phyloP scores from a whole-genome alignment of 2,797 vertebrate genomes.

The Scarus forsteni region DNA sequence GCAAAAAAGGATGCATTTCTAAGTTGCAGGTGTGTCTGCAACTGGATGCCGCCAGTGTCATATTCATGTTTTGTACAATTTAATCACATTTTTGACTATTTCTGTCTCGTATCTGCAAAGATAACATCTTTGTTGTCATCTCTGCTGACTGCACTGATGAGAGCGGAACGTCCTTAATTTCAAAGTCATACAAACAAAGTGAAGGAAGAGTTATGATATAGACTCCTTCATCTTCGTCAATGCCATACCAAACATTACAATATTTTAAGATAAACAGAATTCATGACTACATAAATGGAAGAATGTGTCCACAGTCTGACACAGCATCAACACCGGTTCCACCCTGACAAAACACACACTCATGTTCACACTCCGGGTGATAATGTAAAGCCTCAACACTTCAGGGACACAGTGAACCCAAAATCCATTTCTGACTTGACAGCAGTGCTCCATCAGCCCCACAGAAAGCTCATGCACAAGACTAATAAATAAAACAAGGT shows the following conservation, averaged over 20 bases:
- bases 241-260: neutral
- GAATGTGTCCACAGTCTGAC: slow-evolving; percentile 20
- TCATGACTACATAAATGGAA: slow-evolving; percentile 2
- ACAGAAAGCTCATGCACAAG: slow-evolving; percentile 4
- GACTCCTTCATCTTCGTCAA: neutral
- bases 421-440: slow-evolving; percentile 68
- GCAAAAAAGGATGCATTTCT: too few species aligned
- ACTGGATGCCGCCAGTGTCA: too few species aligned
- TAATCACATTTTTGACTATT: too few species aligned
- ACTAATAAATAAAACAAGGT: too few species aligned
- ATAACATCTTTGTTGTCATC: too few species aligned
- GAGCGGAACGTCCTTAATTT: too few species aligned
- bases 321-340: slow-evolving; percentile 43
- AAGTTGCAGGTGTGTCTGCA: too few species aligned
- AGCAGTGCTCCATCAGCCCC: slow-evolving; percentile 65
- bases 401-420: slow-evolving; percentile 64
- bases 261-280: neutral
- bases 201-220: too few species aligned
- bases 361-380: slow-evolving; percentile 52
- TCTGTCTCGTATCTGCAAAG: too few species aligned
- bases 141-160: too few species aligned
- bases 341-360: slow-evolving; percentile 37
- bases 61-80: too few species aligned
- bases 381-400: slow-evolving; percentile 75
- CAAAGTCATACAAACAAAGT: too few species aligned